These are phyloP conservation scores for Hyperopisus bebe DNA, from an alignment of 2,113 vertebrate genomes.

Conservation along the genomic window DNA sequence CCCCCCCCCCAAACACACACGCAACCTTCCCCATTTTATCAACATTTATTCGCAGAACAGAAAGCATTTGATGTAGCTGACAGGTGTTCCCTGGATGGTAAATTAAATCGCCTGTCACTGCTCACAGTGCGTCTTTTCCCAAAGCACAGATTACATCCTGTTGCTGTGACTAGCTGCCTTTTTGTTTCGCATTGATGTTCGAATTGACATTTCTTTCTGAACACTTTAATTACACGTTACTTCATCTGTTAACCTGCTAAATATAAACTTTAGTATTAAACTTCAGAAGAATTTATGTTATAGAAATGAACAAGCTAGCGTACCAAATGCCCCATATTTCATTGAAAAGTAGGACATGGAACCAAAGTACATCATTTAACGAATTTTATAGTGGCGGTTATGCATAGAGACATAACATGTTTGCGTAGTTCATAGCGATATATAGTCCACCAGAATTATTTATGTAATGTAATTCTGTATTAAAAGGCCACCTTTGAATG, in stretches of 20 bases:
- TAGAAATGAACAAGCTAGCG: neutral
- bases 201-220: neutral
- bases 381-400: neutral
- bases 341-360: neutral
- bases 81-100: conserved; percentile 1
- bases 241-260: conserved; percentile 3
- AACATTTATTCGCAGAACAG: neutral
- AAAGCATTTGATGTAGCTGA: neutral
- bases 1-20: neutral
- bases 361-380: neutral
- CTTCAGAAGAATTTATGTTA: neutral
- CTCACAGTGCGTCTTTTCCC: neutral
- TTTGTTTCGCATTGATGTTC: neutral
- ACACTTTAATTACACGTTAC: neutral
- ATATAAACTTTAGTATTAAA: neutral
- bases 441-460: neutral
- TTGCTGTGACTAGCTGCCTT: neutral
- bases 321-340: neutral
- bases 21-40: neutral
- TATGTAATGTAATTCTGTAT: conserved; percentile 4
- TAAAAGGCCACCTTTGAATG: neutral
- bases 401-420: neutral
- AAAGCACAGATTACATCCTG: neutral
- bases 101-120: neutral
- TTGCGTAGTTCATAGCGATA: neutral